Evolutionary conservation across 1,140 invertebrate genomes (phyloP).

Genomic region (Trinorchestia longiramus): DNA sequence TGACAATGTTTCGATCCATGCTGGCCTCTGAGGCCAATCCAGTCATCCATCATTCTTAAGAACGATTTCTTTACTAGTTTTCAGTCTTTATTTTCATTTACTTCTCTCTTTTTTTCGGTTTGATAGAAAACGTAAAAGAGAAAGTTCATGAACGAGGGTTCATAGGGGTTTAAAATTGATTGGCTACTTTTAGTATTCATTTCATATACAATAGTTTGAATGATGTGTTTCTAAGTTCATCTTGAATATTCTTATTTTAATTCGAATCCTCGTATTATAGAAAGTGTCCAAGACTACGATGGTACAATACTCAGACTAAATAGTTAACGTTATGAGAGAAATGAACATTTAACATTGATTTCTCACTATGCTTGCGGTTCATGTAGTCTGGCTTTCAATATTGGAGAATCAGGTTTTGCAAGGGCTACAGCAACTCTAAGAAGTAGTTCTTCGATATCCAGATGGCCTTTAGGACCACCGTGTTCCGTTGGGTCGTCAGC

Average conservation of each 20-base stretch:
- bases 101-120: neutral
- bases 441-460: neutral
- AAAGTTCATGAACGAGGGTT: neutral
- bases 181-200: neutral
- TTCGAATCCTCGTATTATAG: neutral
- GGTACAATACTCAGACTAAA: neutral
- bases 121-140: neutral
- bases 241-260: neutral
- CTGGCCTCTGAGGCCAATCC: conserved; percentile 6
- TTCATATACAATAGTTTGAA: neutral
- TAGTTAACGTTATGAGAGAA: neutral
- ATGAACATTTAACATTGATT: neutral
- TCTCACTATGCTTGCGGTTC: neutral
- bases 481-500: neutral
- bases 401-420: conserved; percentile 7
- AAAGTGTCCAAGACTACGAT: neutral
- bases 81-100: neutral
- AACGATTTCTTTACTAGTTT: neutral
- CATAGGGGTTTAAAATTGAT: neutral
- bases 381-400: neutral
- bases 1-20: conserved; percentile 16
- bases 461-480: conserved; percentile 25
- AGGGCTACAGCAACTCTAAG: neutral
- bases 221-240: neutral
- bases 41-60: neutral